Evolutionary conservation across 2,797 vertebrate genomes (phyloP).

Genomic region (Rhadinocentrus ornatus): DNA sequence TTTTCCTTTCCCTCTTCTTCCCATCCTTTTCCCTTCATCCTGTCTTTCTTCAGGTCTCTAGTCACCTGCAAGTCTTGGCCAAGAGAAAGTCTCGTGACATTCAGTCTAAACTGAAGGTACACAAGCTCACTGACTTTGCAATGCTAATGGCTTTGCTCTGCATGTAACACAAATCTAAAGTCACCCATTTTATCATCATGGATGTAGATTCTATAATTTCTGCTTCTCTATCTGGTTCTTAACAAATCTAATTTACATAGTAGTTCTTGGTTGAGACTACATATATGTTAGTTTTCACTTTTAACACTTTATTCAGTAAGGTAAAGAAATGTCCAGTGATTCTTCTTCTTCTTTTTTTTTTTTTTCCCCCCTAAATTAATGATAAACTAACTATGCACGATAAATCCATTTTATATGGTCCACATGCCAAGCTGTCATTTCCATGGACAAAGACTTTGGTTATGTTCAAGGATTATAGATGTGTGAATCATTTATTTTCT

Average conservation of each 20-base stretch:
- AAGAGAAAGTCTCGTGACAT: constrained; percentile 97
- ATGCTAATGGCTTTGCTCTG: constrained; percentile 55
- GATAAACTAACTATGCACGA: constrained; percentile 8
- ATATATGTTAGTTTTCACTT: neutral
- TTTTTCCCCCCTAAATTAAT: neutral
- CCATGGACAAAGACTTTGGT: no score
- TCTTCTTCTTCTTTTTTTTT: neutral
- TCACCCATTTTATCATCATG: constrained; percentile 15
- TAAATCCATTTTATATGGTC: neutral
- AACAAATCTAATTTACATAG: neutral
- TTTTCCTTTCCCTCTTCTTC: constrained; percentile 67
- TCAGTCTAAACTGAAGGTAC: constrained; percentile 99
- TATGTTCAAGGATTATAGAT: neutral
- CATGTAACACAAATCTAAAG: constrained; percentile 37
- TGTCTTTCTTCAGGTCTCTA: constrained; percentile 94
- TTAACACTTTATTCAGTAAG: neutral
- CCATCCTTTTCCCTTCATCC: constrained; percentile 73
- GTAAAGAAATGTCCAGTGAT: neutral
- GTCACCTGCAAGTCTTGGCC: constrained; percentile 99
- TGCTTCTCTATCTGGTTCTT: constrained; percentile 11
- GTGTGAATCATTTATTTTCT: neutral
- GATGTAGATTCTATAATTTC: constrained; percentile 1
- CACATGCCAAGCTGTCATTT: neutral
- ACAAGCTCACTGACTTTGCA: constrained; percentile 66
- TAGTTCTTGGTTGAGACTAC: neutral